A percentile compares a stretch with the other conserved stretches of the same genome.
Conservation (phyloP, 2,888 invertebrate genomes). For the Cryptus viduatorius region DNA sequence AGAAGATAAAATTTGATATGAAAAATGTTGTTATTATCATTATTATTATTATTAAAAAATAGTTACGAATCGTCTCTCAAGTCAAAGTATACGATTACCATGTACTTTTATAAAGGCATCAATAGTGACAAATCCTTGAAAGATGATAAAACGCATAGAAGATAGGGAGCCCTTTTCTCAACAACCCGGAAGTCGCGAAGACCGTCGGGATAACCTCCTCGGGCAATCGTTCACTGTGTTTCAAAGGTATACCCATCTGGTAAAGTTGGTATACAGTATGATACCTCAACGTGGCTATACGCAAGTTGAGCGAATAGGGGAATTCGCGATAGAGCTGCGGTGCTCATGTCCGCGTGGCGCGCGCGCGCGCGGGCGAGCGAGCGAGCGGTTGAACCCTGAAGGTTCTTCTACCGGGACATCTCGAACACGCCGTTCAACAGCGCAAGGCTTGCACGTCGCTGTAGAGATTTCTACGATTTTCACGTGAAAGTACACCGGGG, state of each 20-base stretch:
- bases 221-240: conserved; percentile 46
- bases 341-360: conserved; percentile 36
- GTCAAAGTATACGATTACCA: not conserved
- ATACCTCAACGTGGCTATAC: conserved; percentile 23
- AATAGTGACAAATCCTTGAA: conserved; percentile 20
- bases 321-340: conserved; percentile 44
- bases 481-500: conserved; percentile 65
- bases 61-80: not conserved
- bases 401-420: conserved; percentile 58
- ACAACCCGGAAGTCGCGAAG: conserved; percentile 52
- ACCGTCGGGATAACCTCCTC: conserved; percentile 34
- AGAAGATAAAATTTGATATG: no score
- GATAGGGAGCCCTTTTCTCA: conserved; percentile 49
- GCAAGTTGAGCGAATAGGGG: conserved; percentile 25
- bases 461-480: conserved; percentile 68
- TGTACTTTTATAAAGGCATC: not conserved
- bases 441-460: conserved; percentile 36
- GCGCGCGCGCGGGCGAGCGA: conserved; percentile 29
- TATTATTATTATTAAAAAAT: not conserved
- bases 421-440: conserved; percentile 47
- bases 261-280: conserved; percentile 32
- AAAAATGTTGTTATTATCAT: not conserved
- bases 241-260: conserved; percentile 27
- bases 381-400: conserved; percentile 38
- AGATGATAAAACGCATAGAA: conserved; percentile 22